Conservation (phyloP, 2,888 invertebrate species). For the Oxystoma pomonae region DNA sequence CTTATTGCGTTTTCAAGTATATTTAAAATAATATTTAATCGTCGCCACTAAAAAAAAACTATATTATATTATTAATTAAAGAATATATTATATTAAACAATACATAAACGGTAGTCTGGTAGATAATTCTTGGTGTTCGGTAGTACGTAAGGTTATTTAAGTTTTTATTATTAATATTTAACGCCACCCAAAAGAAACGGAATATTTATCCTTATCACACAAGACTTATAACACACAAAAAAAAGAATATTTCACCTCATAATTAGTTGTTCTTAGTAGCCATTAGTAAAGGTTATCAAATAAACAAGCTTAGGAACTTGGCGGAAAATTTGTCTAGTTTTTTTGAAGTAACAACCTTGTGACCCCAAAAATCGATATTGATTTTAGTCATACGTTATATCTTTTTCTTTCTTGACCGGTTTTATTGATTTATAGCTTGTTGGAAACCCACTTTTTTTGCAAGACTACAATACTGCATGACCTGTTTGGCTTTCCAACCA, state of each 20-base stretch:
- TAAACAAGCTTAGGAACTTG: background rate
- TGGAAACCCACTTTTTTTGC: too few species aligned
- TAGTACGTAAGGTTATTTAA: conserved; percentile 39
- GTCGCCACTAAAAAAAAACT: conserved; percentile 45
- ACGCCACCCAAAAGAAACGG: conserved; percentile 1
- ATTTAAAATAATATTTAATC: conserved; percentile 41
- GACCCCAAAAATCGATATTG: too few species aligned
- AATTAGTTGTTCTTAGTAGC: background rate
- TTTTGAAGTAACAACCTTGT: too few species aligned
- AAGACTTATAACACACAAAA: background rate
- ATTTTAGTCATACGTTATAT: too few species aligned
- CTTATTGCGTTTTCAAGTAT: conserved; percentile 67
- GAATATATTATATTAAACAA: conserved; percentile 45
- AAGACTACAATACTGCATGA: too few species aligned
- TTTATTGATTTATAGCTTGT: too few species aligned
- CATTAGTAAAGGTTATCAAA: background rate
- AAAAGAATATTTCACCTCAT: background rate
- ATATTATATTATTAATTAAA: conserved; percentile 43
- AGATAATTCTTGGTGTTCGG: conserved; percentile 46
- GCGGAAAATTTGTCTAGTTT: background rate
- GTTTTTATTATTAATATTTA: background rate
- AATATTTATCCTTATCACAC: background rate
- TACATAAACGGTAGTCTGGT: conserved; percentile 43
- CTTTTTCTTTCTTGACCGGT: too few species aligned
- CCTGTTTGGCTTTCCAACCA: too few species aligned